Conservation (phyloP, 2,888 invertebrate genomes). For the Acanthosepion esculentum region DNA sequence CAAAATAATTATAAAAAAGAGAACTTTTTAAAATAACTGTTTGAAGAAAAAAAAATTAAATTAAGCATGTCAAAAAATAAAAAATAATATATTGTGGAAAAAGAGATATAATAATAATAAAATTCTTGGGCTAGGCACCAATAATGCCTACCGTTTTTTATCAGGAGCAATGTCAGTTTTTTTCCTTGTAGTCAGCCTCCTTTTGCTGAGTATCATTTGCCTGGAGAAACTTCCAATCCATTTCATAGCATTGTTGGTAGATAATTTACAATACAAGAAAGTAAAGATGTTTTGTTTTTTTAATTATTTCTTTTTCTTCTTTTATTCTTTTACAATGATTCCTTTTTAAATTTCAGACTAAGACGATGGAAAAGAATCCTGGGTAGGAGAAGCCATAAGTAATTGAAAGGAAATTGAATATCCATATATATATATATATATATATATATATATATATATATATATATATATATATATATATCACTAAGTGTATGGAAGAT, state of each 20-base stretch:
- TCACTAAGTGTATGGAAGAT: background rate
- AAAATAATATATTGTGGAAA: too few relatives aligned
- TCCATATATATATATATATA: too few relatives aligned
- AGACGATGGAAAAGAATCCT: background rate
- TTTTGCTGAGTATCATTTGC: conserved; percentile 16
- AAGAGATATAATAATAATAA: background rate
- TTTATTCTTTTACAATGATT: background rate
- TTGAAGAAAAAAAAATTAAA: background rate
- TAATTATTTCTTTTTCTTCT: background rate
- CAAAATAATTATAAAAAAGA: background rate
- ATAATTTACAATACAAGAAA: background rate
- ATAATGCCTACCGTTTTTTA: background rate
- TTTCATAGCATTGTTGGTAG: background rate
- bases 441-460: too few relatives aligned
- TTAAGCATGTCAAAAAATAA: background rate
- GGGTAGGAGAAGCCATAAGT: background rate
- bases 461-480: background rate
- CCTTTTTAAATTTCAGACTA: background rate
- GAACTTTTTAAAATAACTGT: background rate
- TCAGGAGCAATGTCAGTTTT: background rate
- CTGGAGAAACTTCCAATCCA: conserved; percentile 9
- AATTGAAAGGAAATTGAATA: background rate
- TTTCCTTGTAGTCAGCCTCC: background rate
- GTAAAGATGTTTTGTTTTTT: background rate
- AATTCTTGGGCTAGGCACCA: background rate